Evolutionary conservation across 2,888 invertebrate genomes (phyloP).

Genomic region (Gasteruption jaculator): DNA sequence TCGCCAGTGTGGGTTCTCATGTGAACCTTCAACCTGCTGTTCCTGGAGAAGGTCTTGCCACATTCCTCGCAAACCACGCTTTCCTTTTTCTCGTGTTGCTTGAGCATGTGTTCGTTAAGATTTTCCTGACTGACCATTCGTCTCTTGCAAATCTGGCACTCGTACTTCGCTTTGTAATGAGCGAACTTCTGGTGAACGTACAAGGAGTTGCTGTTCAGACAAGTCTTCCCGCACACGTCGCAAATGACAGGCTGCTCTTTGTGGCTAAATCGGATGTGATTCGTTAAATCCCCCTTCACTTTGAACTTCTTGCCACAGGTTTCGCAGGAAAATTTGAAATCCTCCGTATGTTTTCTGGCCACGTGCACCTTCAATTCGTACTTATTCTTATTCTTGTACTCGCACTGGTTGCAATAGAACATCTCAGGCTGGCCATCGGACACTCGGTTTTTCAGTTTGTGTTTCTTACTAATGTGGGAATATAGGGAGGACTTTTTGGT

Average conservation of each 20-base stretch:
- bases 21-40: slow-evolving; percentile 43
- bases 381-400: slow-evolving; percentile 35
- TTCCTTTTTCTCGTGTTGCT: slow-evolving; percentile 45
- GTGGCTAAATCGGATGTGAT: slow-evolving; percentile 42
- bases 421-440: slow-evolving; percentile 20
- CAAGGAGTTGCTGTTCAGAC: slow-evolving; percentile 43
- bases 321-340: slow-evolving; percentile 38
- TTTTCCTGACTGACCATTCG: slow-evolving; percentile 52
- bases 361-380: slow-evolving; percentile 39
- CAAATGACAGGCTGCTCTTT: slow-evolving; percentile 40
- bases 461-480: slow-evolving; percentile 44
- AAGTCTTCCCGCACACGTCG: slow-evolving; percentile 46
- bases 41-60: slow-evolving; percentile 45
- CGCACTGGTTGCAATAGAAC: slow-evolving; percentile 28
- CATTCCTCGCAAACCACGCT: slow-evolving; percentile 49
- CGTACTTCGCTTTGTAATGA: slow-evolving; percentile 47
- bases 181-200: slow-evolving; percentile 47
- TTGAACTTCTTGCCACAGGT: slow-evolving; percentile 40
- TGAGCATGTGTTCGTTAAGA: slow-evolving; percentile 47
- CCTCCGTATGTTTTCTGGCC: slow-evolving; percentile 36
- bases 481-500: slow-evolving; percentile 39
- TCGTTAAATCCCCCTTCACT: slow-evolving; percentile 43
- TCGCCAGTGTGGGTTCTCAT: slow-evolving; percentile 48
- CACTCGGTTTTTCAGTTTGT: slow-evolving; percentile 26
- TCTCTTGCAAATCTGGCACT: slow-evolving; percentile 45